A percentile compares a stretch with the other conserved stretches of the same genome.
These are phyloP conservation scores for Lophius americanus DNA, from an alignment of 2,797 vertebrate species.

Conservation along the genomic window DNA sequence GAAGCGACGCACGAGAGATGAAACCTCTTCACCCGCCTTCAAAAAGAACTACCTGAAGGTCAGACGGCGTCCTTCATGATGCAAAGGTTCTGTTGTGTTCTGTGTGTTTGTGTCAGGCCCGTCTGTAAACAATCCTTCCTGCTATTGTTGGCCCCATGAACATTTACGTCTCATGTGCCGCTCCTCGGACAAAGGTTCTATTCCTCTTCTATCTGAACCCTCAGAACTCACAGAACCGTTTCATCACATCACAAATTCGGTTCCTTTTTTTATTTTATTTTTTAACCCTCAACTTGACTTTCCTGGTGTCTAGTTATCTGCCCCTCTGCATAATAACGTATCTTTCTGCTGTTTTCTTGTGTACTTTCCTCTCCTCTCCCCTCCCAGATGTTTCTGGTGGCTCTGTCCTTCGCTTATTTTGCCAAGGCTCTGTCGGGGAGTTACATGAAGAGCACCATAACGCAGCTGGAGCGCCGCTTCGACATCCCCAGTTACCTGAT, in stretches of 20 bases:
- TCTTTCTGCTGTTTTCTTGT: slow-evolving; percentile 27
- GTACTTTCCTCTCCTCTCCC: slow-evolving; percentile 13
- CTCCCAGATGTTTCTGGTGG: slow-evolving; percentile 85
- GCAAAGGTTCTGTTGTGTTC: too few species aligned
- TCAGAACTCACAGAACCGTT: neutral
- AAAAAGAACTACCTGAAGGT: too few species aligned
- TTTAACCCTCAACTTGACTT: too few species aligned
- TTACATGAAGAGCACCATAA: slow-evolving; percentile 91
- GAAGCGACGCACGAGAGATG: too few species aligned
- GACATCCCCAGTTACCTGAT: slow-evolving; percentile 86
- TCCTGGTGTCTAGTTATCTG: neutral
- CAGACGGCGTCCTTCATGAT: too few species aligned
- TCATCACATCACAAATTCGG: too few species aligned
- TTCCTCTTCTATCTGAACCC: slow-evolving; percentile 12
- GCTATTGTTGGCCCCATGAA: neutral
- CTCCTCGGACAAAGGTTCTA: slow-evolving; percentile 11
- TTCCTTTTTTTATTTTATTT: too few species aligned
- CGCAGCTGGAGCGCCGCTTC: slow-evolving; percentile 92
- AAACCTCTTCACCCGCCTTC: too few species aligned
- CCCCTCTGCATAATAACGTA: slow-evolving; percentile 11
- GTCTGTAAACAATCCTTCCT: too few species aligned
- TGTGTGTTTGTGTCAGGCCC: neutral
- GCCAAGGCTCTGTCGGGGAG: slow-evolving; percentile 83
- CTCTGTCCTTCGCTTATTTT: slow-evolving; percentile 86
- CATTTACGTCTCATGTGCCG: neutral